phyloP scores from a whole-genome alignment of 2,797 vertebrate genomes.

The Acipenser ruthenus region DNA sequence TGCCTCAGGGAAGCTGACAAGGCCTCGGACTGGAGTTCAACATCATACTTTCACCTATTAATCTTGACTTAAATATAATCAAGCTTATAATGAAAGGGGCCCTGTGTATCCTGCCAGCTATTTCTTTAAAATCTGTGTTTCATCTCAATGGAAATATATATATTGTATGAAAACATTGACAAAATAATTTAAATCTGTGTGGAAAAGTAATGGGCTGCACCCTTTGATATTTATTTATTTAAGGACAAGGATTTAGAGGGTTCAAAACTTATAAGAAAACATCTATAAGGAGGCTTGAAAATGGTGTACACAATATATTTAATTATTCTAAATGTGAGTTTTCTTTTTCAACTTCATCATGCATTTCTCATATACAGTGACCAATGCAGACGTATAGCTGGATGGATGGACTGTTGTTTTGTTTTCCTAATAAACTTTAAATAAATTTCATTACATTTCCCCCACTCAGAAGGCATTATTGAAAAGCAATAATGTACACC shows the following conservation, averaged over 20 bases:
- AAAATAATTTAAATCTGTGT: background rate
- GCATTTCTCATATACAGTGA: constrained; percentile 7
- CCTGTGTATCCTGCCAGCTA: constrained; percentile 11
- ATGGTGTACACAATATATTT: no score
- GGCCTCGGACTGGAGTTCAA: constrained; percentile 61
- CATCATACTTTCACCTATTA: constrained; percentile 75
- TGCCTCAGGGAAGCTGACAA: constrained; percentile 61
- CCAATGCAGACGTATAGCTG: no score
- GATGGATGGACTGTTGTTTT: constrained; percentile 3
- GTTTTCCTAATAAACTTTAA: no score
- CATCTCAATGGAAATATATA: no score
- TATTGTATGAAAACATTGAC: no score
- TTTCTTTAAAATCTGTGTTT: background rate
- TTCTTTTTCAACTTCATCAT: constrained; percentile 5
- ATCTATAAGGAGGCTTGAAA: no score
- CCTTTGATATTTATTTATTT: background rate
- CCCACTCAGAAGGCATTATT: background rate
- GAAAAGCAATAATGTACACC: background rate
- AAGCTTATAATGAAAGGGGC: constrained; percentile 53
- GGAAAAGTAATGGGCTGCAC: background rate
- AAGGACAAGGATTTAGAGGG: no score
- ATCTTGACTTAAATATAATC: constrained; percentile 85
- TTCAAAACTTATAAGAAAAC: no score
- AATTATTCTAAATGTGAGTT: background rate
- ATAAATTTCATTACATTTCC: background rate